Base-by-base conservation (phyloP, 2,113 vertebrate species). In the Platycercus adscitus region DNA sequence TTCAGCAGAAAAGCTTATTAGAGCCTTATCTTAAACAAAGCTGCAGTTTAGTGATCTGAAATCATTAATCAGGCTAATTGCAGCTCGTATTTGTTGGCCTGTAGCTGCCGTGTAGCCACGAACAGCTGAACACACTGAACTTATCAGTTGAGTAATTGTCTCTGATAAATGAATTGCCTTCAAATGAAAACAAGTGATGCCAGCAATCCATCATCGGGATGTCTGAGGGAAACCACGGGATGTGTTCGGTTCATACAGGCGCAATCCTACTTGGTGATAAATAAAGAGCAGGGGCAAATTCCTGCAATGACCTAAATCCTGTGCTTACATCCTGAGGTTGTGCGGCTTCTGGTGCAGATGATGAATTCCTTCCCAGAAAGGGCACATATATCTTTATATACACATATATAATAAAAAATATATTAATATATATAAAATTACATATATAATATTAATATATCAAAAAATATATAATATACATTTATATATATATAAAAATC, bases 31-130 rank as follows among this genome's bases (percentile, higher is more conserved):
- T 96, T 83, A 83, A 66, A 89, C 88, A 91, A 92, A 94, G 91
- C 75, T 90, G 44, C 81, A 89, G 88, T 93, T 95, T 95, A 91
- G 91, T 56, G 96, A 96, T 95, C 96, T 93, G 94, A 93, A 97
- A 97, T 97, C 89, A 97, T 97, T 95, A 97, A 96, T 96, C 96
- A 95, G 66, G 66, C 78, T 94, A 95, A 96, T 96, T 95, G 81
- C 46, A 80, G 79, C 75, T 89, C 68, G 66, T 95, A 92, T 89
- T 96, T 96, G 85, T 93, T 89, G 61, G 50, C 29, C 73, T 83
- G n/a, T 94, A 88, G 75, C 91, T 95, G 84, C 90, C 83, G 65
- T 88, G 92, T 85, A 81, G 91, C 88, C 75, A 63, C 0, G 26
- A 95, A 82, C 95, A 97, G 96, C 96, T 97, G 97, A 93, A 92